These are phyloP conservation scores for Clitarchus hookeri DNA, from an alignment of 2,888 invertebrate genomes.

Conservation along the genomic window DNA sequence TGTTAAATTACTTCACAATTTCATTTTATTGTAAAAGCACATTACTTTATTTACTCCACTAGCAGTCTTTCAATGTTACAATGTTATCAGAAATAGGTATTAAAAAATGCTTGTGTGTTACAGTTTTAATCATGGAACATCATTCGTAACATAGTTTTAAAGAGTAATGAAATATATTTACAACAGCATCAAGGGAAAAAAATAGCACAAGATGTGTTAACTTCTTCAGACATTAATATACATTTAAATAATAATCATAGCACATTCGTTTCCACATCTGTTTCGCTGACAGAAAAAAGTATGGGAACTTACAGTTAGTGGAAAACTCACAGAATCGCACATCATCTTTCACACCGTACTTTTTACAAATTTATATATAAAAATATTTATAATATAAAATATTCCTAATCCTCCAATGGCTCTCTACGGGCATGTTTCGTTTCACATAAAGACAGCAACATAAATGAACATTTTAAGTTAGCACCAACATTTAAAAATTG, in stretches of 20 bases:
- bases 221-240: too few species aligned
- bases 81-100: not conserved
- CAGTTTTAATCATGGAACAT: not conserved
- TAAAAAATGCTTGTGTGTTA: not conserved
- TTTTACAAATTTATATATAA: conserved; percentile 1
- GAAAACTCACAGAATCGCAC: not conserved
- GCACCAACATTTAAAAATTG: not conserved
- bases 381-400: conserved; percentile 14
- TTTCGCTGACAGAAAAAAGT: too few species aligned
- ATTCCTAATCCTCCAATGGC: conserved; percentile 9
- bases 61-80: not conserved
- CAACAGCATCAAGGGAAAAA: not conserved
- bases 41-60: not conserved
- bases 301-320: not conserved
- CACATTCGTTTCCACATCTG: too few species aligned
- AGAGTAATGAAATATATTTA: not conserved
- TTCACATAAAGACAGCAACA: not conserved
- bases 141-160: not conserved
- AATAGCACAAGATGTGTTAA: too few species aligned
- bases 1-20: not conserved
- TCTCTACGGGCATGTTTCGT: not conserved
- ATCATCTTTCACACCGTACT: not conserved
- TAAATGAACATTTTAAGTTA: not conserved
- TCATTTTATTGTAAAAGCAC: not conserved
- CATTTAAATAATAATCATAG: too few species aligned